phyloP scores from a whole-genome alignment of 2,888 invertebrate genomes.

The Prosopocoilus inquinatus region DNA sequence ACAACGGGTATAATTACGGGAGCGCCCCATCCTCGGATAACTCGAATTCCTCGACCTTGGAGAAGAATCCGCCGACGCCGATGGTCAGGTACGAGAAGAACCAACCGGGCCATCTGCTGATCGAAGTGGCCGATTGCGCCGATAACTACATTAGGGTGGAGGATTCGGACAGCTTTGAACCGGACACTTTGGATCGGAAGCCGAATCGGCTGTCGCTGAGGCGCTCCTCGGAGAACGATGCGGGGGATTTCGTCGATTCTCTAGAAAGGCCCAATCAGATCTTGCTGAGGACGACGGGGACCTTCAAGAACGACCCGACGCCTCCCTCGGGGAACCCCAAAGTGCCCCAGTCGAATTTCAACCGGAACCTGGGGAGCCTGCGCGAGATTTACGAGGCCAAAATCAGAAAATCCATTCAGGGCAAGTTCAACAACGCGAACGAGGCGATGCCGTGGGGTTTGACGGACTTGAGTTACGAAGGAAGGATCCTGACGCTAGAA shows the following conservation, averaged over 20 bases:
- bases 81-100: conserved; percentile 57
- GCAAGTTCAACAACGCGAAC: not conserved
- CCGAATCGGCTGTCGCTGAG: conserved; percentile 57
- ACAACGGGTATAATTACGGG: conserved; percentile 68
- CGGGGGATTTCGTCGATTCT: conserved; percentile 53
- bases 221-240: conserved; percentile 5
- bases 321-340: conserved; percentile 7
- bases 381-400: conserved; percentile 73
- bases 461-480: conserved; percentile 39
- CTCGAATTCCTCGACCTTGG: conserved; percentile 58
- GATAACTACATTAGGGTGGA: conserved; percentile 73
- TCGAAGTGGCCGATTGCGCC: conserved; percentile 79
- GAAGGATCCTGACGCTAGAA: conserved; percentile 68
- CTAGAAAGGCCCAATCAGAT: conserved; percentile 59
- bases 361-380: conserved; percentile 64
- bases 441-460: conserved; percentile 9
- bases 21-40: conserved; percentile 59
- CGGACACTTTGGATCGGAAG: conserved; percentile 81
- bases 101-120: conserved; percentile 78
- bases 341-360: conserved; percentile 43
- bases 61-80: conserved; percentile 31
- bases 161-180: conserved; percentile 82
- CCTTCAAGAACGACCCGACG: conserved; percentile 60
- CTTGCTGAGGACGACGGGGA: conserved; percentile 66
- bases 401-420: conserved; percentile 50